phyloP scores from a whole-genome alignment of 2,113 vertebrate genomes.

The Hemicordylus capensis region DNA sequence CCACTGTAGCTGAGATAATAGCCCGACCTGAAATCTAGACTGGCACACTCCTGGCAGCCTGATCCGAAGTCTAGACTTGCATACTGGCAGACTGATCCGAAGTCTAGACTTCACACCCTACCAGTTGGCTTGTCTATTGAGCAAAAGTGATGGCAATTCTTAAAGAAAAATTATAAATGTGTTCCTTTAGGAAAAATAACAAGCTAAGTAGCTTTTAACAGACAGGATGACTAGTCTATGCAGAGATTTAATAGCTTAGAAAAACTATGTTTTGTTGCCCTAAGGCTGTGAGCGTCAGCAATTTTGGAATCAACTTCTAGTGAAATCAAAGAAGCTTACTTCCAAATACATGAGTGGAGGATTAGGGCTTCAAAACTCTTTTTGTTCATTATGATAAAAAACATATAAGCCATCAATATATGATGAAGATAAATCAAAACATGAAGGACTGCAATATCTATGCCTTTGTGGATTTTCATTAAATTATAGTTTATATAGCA shows the following conservation, averaged over 20 bases:
- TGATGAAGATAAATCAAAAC: neutral
- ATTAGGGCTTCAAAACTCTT: neutral
- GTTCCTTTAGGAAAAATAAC: neutral
- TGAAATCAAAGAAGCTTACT: neutral
- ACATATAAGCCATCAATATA: neutral
- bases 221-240: neutral
- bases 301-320: neutral
- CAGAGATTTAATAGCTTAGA: neutral
- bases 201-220: neutral
- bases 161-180: neutral
- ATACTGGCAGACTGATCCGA: neutral
- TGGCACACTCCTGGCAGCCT: neutral
- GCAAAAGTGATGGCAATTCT: neutral
- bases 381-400: constrained; percentile 25
- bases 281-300: neutral
- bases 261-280: neutral
- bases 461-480: neutral
- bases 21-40: neutral
- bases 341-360: neutral
- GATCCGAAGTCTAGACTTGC: neutral
- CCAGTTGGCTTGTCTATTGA: neutral
- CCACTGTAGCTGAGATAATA: constrained; percentile 25
- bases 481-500: constrained; percentile 2
- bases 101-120: neutral
- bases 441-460: neutral